These are phyloP conservation scores for Phyllotis vaccarum DNA, from an alignment of 2,797 vertebrate genomes.

Conservation along the genomic window DNA sequence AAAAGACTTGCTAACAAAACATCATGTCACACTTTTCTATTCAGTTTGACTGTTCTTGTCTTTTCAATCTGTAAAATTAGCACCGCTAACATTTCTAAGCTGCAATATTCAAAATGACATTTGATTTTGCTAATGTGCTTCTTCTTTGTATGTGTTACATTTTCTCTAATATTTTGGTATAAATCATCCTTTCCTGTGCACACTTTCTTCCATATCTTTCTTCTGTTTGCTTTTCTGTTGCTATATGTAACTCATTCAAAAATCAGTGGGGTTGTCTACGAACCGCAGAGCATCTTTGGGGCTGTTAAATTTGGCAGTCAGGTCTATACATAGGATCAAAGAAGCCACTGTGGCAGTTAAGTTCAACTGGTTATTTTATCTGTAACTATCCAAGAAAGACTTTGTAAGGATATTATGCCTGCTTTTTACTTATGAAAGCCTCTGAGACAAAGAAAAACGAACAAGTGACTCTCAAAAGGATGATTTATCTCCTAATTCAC, in stretches of 20 bases:
- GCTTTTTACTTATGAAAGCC: not conserved
- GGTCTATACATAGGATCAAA: not conserved
- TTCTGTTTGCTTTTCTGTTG: not conserved
- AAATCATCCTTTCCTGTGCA: not conserved
- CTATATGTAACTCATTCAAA: not conserved
- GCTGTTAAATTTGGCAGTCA: not conserved
- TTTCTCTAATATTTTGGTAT: not conserved
- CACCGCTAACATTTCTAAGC: not conserved
- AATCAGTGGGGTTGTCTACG: not conserved
- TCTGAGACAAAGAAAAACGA: not conserved
- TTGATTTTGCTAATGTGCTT: not conserved
- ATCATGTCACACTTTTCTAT: not conserved
- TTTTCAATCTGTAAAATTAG: not conserved
- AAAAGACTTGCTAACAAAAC: slow-evolving; percentile 53
- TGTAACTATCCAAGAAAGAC: slow-evolving; percentile 27
- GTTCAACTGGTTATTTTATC: not conserved
- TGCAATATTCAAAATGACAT: not conserved
- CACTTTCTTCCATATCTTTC: not conserved
- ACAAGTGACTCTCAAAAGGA: not conserved
- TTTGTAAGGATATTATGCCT: not conserved
- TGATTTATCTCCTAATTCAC: slow-evolving; percentile 32
- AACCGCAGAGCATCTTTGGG: not conserved
- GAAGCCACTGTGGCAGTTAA: rapidly evolving
- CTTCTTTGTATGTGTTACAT: not conserved
- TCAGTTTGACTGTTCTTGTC: not conserved